Percentiles rank a stretch among this genome's conserved stretches.
phyloP scores from a whole-genome alignment of 2,888 invertebrate genomes.

The Drosophila pseudotalamancana region DNA sequence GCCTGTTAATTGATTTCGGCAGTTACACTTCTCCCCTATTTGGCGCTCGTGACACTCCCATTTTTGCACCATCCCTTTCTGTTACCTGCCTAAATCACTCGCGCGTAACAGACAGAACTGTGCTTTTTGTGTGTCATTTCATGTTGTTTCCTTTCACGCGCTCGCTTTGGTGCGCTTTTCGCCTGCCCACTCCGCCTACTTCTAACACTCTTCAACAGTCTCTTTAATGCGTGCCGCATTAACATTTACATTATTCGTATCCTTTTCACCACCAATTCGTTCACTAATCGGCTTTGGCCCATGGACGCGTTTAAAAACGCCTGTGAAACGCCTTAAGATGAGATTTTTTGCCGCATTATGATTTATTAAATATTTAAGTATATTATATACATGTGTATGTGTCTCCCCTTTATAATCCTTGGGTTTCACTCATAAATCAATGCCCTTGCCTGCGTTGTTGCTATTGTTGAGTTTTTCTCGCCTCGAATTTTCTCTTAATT shows the following conservation, averaged over 20 bases:
- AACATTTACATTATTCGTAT: slow-evolving; percentile 39
- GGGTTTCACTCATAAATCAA: slow-evolving; percentile 20
- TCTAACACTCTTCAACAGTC: background rate
- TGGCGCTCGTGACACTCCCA: slow-evolving; percentile 23
- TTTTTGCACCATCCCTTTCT: background rate
- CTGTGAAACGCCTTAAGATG: slow-evolving; percentile 10
- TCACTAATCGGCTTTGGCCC: slow-evolving; percentile 44
- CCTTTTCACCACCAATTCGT: slow-evolving; percentile 34
- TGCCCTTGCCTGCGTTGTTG: background rate
- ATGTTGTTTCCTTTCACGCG: slow-evolving; percentile 5
- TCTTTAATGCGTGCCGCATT: slow-evolving; percentile 23
- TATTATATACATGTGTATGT: slow-evolving; percentile 2
- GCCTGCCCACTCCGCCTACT: background rate
- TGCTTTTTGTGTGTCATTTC: slow-evolving; percentile 37
- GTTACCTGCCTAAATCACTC: slow-evolving; percentile 9
- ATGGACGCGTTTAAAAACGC: slow-evolving; percentile 36
- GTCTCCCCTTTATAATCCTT: slow-evolving; percentile 26
- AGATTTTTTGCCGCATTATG: slow-evolving; percentile 16
- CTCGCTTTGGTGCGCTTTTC: slow-evolving; percentile 22
- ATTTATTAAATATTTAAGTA: slow-evolving; percentile 39
- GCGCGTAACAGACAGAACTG: slow-evolving; percentile 42
- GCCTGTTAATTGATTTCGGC: slow-evolving; percentile 56
- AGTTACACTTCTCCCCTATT: background rate
- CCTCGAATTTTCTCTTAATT: slow-evolving; percentile 30
- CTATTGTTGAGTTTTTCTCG: slow-evolving; percentile 11